These are phyloP conservation scores for Teleopsis dalmanni DNA, from an alignment of 1,140 invertebrate species.

Conservation along the genomic window DNA sequence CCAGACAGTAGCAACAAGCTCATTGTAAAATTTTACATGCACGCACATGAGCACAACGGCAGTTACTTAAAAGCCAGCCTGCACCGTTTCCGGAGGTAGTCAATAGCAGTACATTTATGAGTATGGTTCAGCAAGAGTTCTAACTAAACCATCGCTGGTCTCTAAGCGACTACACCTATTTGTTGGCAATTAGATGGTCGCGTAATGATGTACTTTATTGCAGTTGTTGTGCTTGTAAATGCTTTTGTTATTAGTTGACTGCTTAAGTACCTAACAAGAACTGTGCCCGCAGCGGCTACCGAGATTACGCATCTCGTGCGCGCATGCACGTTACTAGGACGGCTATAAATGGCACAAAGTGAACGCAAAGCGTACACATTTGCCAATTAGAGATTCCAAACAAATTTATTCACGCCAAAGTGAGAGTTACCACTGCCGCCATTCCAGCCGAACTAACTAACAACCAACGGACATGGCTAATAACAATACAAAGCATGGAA, in stretches of 20 bases:
- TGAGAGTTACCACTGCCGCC: too few relatives aligned
- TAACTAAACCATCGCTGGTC: too few relatives aligned
- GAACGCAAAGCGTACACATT: not conserved
- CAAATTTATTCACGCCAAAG: slow-evolving; percentile 16
- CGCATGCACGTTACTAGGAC: not conserved
- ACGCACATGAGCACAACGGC: too few relatives aligned
- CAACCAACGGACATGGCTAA: too few relatives aligned
- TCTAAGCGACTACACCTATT: slow-evolving; percentile 4
- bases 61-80: too few relatives aligned
- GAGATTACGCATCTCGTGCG: slow-evolving; percentile 5
- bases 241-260: not conserved
- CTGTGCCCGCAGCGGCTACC: not conserved
- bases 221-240: not conserved
- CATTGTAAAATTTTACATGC: too few relatives aligned
- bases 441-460: not conserved
- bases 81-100: too few relatives aligned
- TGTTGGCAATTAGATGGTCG: slow-evolving; percentile 9
- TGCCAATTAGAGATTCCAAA: slow-evolving; percentile 15
- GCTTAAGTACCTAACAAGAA: too few relatives aligned
- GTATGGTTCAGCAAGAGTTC: too few relatives aligned
- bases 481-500: too few relatives aligned
- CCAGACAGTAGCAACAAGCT: too few relatives aligned
- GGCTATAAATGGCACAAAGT: slow-evolving; percentile 1
- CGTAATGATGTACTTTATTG: not conserved
- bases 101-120: too few relatives aligned